A percentile compares a stretch with the other conserved stretches of the same genome.
These are phyloP conservation scores for Philopedon plagiatum DNA, from an alignment of 2,888 invertebrate species.

Conservation along the genomic window DNA sequence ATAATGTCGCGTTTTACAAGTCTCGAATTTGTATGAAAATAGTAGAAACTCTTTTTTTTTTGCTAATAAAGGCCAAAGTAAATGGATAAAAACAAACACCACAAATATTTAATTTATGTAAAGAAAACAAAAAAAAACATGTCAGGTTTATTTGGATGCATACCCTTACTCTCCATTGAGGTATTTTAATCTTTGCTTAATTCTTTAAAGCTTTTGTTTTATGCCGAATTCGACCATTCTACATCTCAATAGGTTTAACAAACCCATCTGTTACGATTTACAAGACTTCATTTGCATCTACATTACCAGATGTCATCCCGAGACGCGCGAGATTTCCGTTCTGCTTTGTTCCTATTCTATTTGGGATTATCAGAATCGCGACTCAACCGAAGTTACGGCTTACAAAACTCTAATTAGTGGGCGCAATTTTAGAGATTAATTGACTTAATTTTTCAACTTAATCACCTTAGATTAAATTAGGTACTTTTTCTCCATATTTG, in stretches of 20 bases:
- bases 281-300: constrained; percentile 55
- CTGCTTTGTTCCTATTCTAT: constrained; percentile 8
- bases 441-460: constrained; percentile 11
- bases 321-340: constrained; percentile 22
- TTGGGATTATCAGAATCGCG: constrained; percentile 19
- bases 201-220: neutral
- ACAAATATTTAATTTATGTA: too few relatives aligned
- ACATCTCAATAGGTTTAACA: constrained; percentile 28
- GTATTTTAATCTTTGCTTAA: neutral
- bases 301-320: constrained; percentile 52
- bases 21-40: too few relatives aligned
- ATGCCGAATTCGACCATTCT: neutral
- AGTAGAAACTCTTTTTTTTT: too few relatives aligned
- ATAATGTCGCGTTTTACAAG: too few relatives aligned
- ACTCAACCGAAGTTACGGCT: constrained; percentile 1
- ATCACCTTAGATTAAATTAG: neutral
- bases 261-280: constrained; percentile 49
- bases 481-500: neutral
- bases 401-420: constrained; percentile 9
- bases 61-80: too few relatives aligned
- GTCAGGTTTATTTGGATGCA: too few relatives aligned
- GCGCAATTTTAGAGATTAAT: constrained; percentile 13
- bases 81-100: too few relatives aligned
- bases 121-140: too few relatives aligned
- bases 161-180: too few relatives aligned